Conservation (phyloP, 2,888 invertebrate genomes). For the Clepsis dumicolana region DNA sequence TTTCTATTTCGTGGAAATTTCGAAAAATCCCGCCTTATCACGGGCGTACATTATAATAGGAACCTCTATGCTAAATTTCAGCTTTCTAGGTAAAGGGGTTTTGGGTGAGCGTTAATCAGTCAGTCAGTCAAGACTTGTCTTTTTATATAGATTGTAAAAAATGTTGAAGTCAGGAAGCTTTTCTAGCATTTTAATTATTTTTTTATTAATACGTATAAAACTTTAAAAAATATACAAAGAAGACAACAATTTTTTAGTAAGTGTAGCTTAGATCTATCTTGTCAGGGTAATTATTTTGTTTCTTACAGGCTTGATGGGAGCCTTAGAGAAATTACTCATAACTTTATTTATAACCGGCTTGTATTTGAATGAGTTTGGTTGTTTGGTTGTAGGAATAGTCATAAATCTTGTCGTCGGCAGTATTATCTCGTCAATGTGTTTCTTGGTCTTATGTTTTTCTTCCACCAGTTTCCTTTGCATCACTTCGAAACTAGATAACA, state of each 20-base stretch:
- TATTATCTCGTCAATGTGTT: conserved; percentile 45
- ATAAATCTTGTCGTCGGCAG: conserved; percentile 55
- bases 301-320: conserved; percentile 64
- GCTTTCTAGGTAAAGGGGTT: too few species aligned
- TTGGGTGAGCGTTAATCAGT: too few species aligned
- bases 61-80: too few species aligned
- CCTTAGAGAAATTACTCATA: conserved; percentile 67
- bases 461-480: conserved; percentile 68
- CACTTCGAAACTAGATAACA: conserved; percentile 73
- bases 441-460: conserved; percentile 50
- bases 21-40: too few species aligned
- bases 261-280: conserved; percentile 35
- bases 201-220: background rate
- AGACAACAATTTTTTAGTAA: background rate
- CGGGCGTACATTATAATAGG: too few species aligned
- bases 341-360: conserved; percentile 66
- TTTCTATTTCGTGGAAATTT: too few species aligned
- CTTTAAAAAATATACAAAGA: conserved; percentile 38
- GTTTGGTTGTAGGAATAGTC: conserved; percentile 55
- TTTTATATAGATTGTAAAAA: too few species aligned
- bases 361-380: conserved; percentile 62
- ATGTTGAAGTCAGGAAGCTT: background rate
- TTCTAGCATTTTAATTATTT: background rate
- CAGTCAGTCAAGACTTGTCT: background rate
- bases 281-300: conserved; percentile 65